phyloP scores from a whole-genome alignment of 1,140 invertebrate species.

The Fragariocoptes setiger region DNA sequence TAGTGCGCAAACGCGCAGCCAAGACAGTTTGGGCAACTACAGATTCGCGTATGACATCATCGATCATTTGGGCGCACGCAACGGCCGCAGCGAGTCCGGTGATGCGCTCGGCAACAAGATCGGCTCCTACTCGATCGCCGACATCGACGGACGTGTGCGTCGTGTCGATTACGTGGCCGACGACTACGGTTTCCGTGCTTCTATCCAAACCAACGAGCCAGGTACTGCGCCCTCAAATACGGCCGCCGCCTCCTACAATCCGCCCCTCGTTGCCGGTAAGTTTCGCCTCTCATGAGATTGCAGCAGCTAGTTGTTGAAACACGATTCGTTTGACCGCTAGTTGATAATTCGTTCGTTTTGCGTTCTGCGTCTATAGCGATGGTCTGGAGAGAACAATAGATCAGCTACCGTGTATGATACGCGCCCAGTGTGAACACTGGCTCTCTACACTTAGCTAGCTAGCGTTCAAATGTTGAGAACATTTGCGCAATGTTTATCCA shows the following conservation, averaged over 20 bases:
- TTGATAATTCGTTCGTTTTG: too few species aligned
- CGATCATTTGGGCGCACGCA: constrained; percentile 9
- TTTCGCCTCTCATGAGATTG: too few species aligned
- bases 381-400: too few species aligned
- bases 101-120: constrained; percentile 11
- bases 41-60: constrained; percentile 11
- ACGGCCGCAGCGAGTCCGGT: constrained; percentile 10
- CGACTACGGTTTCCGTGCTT: constrained; percentile 10
- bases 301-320: too few species aligned
- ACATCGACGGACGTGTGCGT: constrained; percentile 9
- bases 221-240: constrained; percentile 10
- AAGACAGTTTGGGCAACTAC: constrained; percentile 9
- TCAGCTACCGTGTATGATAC: too few species aligned
- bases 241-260: constrained; percentile 5
- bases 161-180: constrained; percentile 10
- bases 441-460: too few species aligned
- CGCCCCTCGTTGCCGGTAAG: background rate
- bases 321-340: too few species aligned
- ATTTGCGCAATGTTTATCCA: too few species aligned
- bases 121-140: constrained; percentile 9
- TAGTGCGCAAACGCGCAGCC: background rate
- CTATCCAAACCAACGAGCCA: constrained; percentile 12
- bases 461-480: too few species aligned
- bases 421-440: too few species aligned
- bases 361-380: too few species aligned